Evolutionary conservation across 2,113 vertebrate species (phyloP), one percentile per base, ranked within the genome.

Genomic region (Oceanites oceanicus): DNA sequence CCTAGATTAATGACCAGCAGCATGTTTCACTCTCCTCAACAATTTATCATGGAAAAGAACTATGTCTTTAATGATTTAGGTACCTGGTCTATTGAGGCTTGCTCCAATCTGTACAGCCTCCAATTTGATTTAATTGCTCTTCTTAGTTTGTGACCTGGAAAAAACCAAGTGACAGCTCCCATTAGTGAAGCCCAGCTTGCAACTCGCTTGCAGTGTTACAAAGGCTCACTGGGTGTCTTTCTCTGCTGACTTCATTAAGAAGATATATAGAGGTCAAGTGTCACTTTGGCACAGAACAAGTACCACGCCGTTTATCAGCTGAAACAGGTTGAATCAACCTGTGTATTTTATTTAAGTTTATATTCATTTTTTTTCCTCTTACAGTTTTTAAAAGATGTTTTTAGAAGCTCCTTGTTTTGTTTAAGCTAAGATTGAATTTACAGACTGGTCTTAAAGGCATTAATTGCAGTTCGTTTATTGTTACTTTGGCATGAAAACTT

Each of bases 21-120:
- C 90, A 56, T 97, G 98, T 99, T 99, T 99, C 98, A 96, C 96
- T 98, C 83, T 98, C 97, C 96, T 96, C 96, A 95, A 98, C 99
- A 98, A 99, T 99, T 99, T 98, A 99, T 99, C 99, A 99, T 97
- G 97, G 98, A 98, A 98, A 98, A 98, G 98, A 99, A 98, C 97
- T 98, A 98, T 98, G 98, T 99, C 98, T 98, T 98, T 98, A 98
- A 98, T 98, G 99, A 99, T 99, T 98, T 99, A 99, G 98, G 97
- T 98, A 98, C 98, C 97, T 97, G 98, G 98, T 96, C 98, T 98
- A 96, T 97, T 90, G 87, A 95, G 97, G 97, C 98, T 97, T 94
- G 96, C 97, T 97, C 97, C 92, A 98, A 95, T 98, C 98, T 95
- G 68, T 71, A 29, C 96, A 94, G 98, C 97, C 97, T 98, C 98